These are phyloP conservation scores for Plestiodon gilberti DNA, from an alignment of 2,113 vertebrate genomes.

Conservation along the genomic window DNA sequence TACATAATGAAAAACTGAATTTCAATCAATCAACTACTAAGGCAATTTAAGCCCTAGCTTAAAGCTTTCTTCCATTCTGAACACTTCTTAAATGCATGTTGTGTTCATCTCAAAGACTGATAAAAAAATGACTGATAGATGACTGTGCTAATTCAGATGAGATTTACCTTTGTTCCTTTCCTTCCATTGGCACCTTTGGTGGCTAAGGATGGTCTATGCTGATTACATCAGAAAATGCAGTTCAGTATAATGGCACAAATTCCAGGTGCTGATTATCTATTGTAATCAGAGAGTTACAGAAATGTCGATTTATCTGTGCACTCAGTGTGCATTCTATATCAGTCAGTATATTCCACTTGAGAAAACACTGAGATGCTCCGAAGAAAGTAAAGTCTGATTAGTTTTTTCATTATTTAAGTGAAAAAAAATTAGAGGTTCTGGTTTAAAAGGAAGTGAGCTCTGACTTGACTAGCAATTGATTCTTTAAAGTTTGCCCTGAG, in stretches of 20 bases:
- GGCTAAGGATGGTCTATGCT: conserved; percentile 56
- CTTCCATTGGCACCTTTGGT: conserved; percentile 1
- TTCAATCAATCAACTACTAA: neutral
- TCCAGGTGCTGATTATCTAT: conserved; percentile 57
- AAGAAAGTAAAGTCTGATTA: conserved; percentile 43
- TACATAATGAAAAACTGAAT: neutral
- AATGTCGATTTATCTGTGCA: conserved; percentile 38
- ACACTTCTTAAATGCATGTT: conserved; percentile 13
- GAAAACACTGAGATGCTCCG: conserved; percentile 5
- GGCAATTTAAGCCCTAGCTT: neutral
- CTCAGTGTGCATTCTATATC: conserved; percentile 13
- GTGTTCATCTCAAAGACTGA: neutral
- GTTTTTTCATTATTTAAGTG: conserved; percentile 30
- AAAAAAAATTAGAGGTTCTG: neutral
- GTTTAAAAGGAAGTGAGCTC: neutral
- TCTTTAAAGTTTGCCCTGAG: neutral
- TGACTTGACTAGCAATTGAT: neutral
- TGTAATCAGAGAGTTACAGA: conserved; percentile 42
- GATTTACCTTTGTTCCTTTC: conserved; percentile 13
- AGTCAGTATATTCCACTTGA: conserved; percentile 5
- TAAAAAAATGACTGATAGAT: neutral
- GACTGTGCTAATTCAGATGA: neutral
- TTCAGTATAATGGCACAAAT: conserved; percentile 41
- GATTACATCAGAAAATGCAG: conserved; percentile 41
- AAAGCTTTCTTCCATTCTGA: neutral